These are phyloP conservation scores for Lasiommata megera DNA, from an alignment of 2,888 invertebrate species.

Conservation along the genomic window DNA sequence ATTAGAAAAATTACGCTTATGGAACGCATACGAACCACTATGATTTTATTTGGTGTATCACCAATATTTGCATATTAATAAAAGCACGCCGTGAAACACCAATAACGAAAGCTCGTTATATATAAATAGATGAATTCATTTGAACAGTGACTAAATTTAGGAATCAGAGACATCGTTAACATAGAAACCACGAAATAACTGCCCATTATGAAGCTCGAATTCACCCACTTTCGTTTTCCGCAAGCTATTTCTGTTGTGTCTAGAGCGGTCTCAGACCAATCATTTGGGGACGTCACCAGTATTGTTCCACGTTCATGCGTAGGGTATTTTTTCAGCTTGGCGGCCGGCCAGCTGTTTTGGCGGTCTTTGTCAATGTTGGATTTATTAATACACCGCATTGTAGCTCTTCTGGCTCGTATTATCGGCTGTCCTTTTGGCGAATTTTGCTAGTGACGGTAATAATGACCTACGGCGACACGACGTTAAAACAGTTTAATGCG, in stretches of 20 bases:
- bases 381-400: constrained; percentile 76
- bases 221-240: constrained; percentile 23
- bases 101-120: neutral
- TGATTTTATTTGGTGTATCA: no score
- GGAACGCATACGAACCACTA: no score
- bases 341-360: constrained; percentile 71
- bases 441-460: constrained; percentile 31
- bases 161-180: constrained; percentile 4
- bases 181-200: constrained; percentile 4
- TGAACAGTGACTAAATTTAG: constrained; percentile 5
- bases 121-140: neutral
- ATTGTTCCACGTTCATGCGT: constrained; percentile 54
- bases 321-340: constrained; percentile 65
- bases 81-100: neutral
- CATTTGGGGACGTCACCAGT: constrained; percentile 44
- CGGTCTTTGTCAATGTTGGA: constrained; percentile 81
- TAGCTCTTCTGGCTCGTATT: constrained; percentile 52
- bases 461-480: constrained; percentile 29
- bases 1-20: no score
- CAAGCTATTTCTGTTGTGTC: constrained; percentile 29
- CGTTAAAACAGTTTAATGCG: neutral
- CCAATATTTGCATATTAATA: no score
- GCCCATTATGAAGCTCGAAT: neutral
- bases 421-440: constrained; percentile 41
- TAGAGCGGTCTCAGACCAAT: constrained; percentile 33